Base-by-base conservation (phyloP, 2,797 vertebrate genomes). In the Hippopotamyrus pictus region DNA sequence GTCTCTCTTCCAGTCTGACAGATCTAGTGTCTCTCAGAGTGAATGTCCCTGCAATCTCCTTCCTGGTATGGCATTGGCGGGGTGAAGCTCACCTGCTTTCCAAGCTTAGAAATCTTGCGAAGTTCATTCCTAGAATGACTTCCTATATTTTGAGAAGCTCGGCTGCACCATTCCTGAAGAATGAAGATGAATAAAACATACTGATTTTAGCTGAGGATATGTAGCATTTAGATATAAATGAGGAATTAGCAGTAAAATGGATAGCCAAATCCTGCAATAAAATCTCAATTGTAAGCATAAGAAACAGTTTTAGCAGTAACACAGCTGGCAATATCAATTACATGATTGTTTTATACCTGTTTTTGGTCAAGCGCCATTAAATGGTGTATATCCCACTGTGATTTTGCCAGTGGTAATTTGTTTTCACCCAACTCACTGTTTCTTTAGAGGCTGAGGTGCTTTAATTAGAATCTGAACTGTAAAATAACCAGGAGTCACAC, bases 351-450 rank as follows among this genome's bases (percentile, higher is more conserved):
- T 59, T 85, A 57, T 54, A 59, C 48, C 82, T 90, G 73, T 50
- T 53, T 88, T 62, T 88, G 86, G 89, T 90, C 73, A 88, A 29
- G 69, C 69, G 33, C 69, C 51, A 62, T 59, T 83, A 50, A 59
- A 87, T 76, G 37, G 29, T 22, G 41, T 88, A 53, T 57, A 65
- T 79, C 65, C 89, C 41, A 7, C 29, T 87, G 51, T 25, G 62
- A 44, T 53, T 86, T 86, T 59, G 53, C 86, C 89, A 62, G 44
- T 46, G 41, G 41, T 84, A n/a, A 44, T 46, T 84, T 69, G 59
- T 57, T 84, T 54, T 69, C 76, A 37, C 69, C 22, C 62, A 51
- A 41, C 44, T 76, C 53, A 17, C 53, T 86, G 57, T 73, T 33
- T 41, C 11, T 17, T 86, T 88, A 59, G 69, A 51, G 50, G 79